Evolutionary conservation across 2,113 vertebrate species (phyloP).

Genomic region (Pollachius pollachius): DNA sequence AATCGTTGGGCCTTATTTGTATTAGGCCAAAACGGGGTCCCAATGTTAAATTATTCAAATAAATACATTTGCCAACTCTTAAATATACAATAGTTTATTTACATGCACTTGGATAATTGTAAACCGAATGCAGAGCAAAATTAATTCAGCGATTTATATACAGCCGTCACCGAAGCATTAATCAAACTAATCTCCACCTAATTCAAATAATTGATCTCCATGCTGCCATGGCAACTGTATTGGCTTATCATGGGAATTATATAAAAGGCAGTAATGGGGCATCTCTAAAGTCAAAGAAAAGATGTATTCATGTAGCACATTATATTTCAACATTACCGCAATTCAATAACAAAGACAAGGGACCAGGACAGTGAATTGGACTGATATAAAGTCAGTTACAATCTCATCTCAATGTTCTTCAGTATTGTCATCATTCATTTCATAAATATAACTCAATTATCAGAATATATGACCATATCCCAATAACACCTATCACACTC

Average conservation of each 20-base stretch:
- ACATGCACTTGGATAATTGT: background rate
- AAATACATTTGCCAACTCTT: too few species aligned
- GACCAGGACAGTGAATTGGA: conserved; percentile 23
- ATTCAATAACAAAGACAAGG: too few species aligned
- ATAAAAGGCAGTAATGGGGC: conserved; percentile 38
- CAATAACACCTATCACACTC: conserved; percentile 9
- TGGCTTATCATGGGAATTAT: background rate
- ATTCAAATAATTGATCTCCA: background rate
- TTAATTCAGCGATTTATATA: background rate
- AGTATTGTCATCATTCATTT: conserved; percentile 13
- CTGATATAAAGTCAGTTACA: conserved; percentile 22
- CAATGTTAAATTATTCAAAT: too few species aligned
- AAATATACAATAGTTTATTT: background rate
- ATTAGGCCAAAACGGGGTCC: too few species aligned
- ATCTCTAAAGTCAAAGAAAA: conserved; percentile 17
- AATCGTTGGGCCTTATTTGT: too few species aligned
- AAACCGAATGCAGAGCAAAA: background rate
- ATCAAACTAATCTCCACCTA: background rate
- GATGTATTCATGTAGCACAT: too few species aligned
- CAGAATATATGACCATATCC: background rate
- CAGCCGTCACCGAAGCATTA: background rate
- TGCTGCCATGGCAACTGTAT: background rate
- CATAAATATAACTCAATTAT: conserved; percentile 19
- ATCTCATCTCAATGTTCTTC: background rate
- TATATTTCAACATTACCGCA: too few species aligned